Evolutionary conservation across 2,888 invertebrate species (phyloP), one percentile per base, ranked within the genome.

Genomic region (Oxyteleia sp.): DNA sequence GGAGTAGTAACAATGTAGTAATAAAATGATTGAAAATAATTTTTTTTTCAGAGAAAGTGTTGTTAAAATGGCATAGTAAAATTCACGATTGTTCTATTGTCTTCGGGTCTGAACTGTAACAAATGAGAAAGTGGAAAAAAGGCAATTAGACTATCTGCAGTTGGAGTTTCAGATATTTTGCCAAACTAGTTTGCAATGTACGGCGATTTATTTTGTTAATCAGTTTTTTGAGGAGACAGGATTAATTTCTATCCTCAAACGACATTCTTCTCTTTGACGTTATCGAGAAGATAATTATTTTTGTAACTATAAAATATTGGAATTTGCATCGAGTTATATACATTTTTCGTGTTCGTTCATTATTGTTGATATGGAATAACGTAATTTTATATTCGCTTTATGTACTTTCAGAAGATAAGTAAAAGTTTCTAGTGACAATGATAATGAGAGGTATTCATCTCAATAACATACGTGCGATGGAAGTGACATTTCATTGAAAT

Each of bases 11-110:
- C 41, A 45, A 63, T 61, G 29, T 35, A 26, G 26, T 23, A 41
- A 51, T 53, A 51, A 66, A 66, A 41, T 11, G 11, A 64, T 64
- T 49, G 35, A 29, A 49, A 64, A 38, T 32, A 15, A 32, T 38
- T 66, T 53, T 68, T n/a, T n/a, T 68, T 23, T 49, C 49, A 51
- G 49, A 66, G 69, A 69, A 69, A 69, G 69, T 57, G 35, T 57
- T 57, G 38, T 47, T 57, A 57, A 57, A 57, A 15, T 23, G 10
- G 47, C 26, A 57, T 47, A 57, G n/a, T 69, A 57, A 57, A 57
- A 69, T 4, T 26, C n/a, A 18, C 32, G 35, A 69, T 57, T 20
- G 15, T 16, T 53, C 47, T 38, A 35, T 69, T 69, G 57, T 57
- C 18, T 69, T 68, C 13, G 1, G 13, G 16, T 13, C 13, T 5